These are phyloP conservation scores for Heteromyza rotundicornis DNA, from an alignment of 2,888 invertebrate genomes.

Conservation along the genomic window DNA sequence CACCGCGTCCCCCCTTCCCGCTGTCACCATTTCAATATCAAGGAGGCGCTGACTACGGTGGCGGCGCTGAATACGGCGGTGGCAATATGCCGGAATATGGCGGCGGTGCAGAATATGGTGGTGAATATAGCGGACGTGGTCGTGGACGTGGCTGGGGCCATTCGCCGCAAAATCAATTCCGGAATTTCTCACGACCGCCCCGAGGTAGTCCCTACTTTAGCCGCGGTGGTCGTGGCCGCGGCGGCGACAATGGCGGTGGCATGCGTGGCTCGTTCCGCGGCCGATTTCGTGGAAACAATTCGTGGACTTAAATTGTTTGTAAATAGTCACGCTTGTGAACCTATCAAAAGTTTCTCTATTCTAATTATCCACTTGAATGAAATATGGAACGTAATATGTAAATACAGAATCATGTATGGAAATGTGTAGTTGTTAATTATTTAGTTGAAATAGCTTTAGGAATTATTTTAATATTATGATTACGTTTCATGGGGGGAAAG, in stretches of 20 bases:
- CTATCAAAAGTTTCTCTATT: no score
- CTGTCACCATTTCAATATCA: conserved; percentile 30
- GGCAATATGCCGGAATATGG: conserved; percentile 11
- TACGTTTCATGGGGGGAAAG: no score
- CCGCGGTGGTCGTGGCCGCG: conserved; percentile 40
- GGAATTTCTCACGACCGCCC: conserved; percentile 29
- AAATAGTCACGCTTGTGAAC: no score
- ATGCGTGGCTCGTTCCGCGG: conserved; percentile 45
- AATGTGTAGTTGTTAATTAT: no score
- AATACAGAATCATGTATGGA: no score
- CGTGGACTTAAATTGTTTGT: conserved; percentile 49
- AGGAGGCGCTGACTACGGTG: background rate
- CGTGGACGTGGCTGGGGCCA: conserved; percentile 46
- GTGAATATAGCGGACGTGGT: conserved; percentile 38
- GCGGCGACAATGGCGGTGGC: conserved; percentile 39
- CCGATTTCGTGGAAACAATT: conserved; percentile 58
- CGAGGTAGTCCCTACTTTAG: conserved; percentile 40
- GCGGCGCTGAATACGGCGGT: conserved; percentile 9
- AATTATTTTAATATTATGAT: no score
- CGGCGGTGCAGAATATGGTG: conserved; percentile 10
- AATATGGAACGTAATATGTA: no score
- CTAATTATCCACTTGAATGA: no score
- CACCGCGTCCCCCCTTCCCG: conserved; percentile 42
- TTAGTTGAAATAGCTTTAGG: no score
- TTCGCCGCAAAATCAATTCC: conserved; percentile 27